Percentiles rank a stretch among this genome's conserved stretches.
Evolutionary conservation across 2,797 vertebrate genomes (phyloP).

Genomic region (Enteromius trimaculatus): DNA sequence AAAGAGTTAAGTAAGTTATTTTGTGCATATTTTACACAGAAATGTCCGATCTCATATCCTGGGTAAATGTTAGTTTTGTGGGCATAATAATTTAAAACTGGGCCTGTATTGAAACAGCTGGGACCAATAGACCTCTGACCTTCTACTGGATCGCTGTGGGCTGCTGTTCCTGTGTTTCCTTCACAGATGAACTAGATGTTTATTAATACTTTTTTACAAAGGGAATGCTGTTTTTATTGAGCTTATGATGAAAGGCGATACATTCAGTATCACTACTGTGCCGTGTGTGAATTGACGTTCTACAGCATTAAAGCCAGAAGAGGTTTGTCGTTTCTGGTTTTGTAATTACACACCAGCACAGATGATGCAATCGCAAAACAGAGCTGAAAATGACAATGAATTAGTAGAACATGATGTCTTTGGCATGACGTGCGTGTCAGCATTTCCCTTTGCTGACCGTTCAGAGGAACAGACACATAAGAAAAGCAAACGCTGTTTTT

Average conservation of each 20-base stretch:
- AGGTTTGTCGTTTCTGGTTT: conserved; percentile 21
- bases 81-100: conserved; percentile 22
- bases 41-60: not conserved
- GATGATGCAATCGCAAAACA: not conserved
- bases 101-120: conserved; percentile 42
- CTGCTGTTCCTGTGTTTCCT: conserved; percentile 16
- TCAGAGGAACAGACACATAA: conserved; percentile 16
- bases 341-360: not conserved
- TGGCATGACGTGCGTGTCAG: conserved; percentile 62
- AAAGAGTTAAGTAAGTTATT: not conserved
- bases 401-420: conserved; percentile 62
- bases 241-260: not conserved
- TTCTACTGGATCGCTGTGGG: not conserved
- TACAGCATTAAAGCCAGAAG: not conserved
- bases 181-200: conserved; percentile 12
- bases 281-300: not conserved
- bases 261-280: not conserved
- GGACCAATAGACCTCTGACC: conserved; percentile 28
- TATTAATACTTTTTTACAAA: conserved; percentile 7
- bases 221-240: not conserved
- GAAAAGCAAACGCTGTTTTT: not conserved
- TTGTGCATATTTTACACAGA: not conserved
- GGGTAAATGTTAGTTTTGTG: conserved; percentile 37
- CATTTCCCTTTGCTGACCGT: conserved; percentile 68
- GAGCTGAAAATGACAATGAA: not conserved